phyloP scores from a whole-genome alignment of 2,888 invertebrate genomes.

The Erebia ligea region DNA sequence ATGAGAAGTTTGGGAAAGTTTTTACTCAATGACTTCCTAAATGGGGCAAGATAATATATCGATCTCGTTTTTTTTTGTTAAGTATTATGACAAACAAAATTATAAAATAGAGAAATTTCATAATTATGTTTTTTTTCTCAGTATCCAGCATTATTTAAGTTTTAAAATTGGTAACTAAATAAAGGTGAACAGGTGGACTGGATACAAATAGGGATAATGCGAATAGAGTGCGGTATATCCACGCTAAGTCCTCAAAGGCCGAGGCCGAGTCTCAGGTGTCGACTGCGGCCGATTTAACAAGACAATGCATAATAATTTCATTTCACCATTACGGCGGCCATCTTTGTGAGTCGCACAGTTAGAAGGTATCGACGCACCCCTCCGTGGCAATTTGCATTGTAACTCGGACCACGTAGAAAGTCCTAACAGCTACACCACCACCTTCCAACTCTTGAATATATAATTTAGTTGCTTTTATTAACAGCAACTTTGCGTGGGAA shows the following conservation, averaged over 20 bases:
- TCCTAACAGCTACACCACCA: slow-evolving; percentile 79
- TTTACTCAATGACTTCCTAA: slow-evolving; percentile 5
- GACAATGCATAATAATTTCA: slow-evolving; percentile 84
- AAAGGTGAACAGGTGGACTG: neutral
- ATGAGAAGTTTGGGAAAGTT: neutral
- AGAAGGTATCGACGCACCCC: slow-evolving; percentile 81
- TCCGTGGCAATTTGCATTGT: slow-evolving; percentile 82
- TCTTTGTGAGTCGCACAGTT: slow-evolving; percentile 82
- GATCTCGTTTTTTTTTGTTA: neutral
- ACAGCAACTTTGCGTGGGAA: slow-evolving; percentile 82
- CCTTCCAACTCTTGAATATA: slow-evolving; percentile 83
- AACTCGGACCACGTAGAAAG: slow-evolving; percentile 82
- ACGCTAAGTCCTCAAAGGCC: slow-evolving; percentile 52
- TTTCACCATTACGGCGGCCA: slow-evolving; percentile 82
- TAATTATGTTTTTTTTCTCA: neutral
- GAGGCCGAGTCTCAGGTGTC: slow-evolving; percentile 77
- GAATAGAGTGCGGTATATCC: slow-evolving; percentile 56
- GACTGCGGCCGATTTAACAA: slow-evolving; percentile 82
- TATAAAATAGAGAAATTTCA: neutral
- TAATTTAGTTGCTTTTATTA: slow-evolving; percentile 84
- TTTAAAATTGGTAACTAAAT: neutral
- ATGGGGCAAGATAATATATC: neutral
- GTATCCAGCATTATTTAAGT: neutral
- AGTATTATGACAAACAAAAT: neutral
- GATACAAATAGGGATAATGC: neutral